A percentile compares a stretch with the other conserved stretches of the same genome.
These are phyloP conservation scores for Plemyria rubiginata DNA, from an alignment of 2,888 invertebrate species.

Conservation along the genomic window DNA sequence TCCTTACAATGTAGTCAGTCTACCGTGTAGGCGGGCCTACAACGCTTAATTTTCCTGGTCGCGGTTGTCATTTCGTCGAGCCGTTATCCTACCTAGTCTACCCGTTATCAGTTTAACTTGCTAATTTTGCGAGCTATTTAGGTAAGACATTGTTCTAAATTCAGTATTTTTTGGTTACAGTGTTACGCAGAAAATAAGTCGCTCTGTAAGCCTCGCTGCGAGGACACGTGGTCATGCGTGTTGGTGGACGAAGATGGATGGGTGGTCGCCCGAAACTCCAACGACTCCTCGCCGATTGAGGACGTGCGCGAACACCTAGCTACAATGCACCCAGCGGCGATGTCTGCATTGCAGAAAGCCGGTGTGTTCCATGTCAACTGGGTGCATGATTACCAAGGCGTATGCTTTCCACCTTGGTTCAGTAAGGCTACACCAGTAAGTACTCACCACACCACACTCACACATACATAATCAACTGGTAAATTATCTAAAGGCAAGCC, in stretches of 20 bases:
- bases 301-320: slow-evolving; percentile 65
- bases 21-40: too few relatives aligned
- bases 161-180: slow-evolving; percentile 38
- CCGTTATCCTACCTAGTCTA: too few relatives aligned
- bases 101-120: too few relatives aligned
- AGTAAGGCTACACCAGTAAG: slow-evolving; percentile 58
- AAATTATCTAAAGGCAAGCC: not conserved
- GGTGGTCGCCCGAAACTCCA: slow-evolving; percentile 64
- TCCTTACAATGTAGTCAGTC: too few relatives aligned
- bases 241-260: slow-evolving; percentile 76
- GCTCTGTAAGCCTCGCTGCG: slow-evolving; percentile 62
- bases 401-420: slow-evolving; percentile 65
- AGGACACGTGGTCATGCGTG: slow-evolving; percentile 72
- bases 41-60: too few relatives aligned
- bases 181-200: slow-evolving; percentile 63
- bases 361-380: slow-evolving; percentile 68
- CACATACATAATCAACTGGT: too few relatives aligned
- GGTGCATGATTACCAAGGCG: slow-evolving; percentile 76
- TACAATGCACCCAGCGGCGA: slow-evolving; percentile 62
- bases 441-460: too few relatives aligned
- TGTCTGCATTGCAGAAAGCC: slow-evolving; percentile 66
- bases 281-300: slow-evolving; percentile 45
- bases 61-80: too few relatives aligned
- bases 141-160: too few relatives aligned
- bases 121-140: too few relatives aligned